phyloP scores from a whole-genome alignment of 2,113 vertebrate species.

The Scortum barcoo region DNA sequence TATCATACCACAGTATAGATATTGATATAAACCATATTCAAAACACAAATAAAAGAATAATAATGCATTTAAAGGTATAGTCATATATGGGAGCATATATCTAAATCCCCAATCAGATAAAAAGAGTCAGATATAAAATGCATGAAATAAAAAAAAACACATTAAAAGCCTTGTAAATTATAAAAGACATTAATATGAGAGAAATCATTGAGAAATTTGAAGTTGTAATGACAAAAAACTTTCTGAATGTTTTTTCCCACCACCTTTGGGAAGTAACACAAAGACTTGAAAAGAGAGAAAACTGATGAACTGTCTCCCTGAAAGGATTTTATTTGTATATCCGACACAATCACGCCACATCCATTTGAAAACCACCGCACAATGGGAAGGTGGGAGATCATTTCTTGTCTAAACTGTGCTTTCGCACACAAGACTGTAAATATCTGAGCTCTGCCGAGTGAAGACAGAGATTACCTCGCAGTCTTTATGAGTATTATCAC shows the following conservation, averaged over 20 bases:
- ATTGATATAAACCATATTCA: no score
- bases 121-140: not conserved
- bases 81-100: no score
- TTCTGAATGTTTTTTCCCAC: not conserved
- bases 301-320: not conserved
- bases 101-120: not conserved
- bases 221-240: not conserved
- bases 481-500: conserved; percentile 40
- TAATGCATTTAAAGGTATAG: no score
- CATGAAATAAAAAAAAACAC: not conserved
- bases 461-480: conserved; percentile 11
- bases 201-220: not conserved
- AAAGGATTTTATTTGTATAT: not conserved
- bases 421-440: conserved; percentile 45
- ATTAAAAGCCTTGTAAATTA: not conserved
- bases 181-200: not conserved
- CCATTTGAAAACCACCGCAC: conserved; percentile 30
- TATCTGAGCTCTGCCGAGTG: conserved; percentile 16
- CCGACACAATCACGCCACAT: not conserved
- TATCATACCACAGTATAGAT: no score
- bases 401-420: conserved; percentile 35
- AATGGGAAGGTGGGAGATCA: conserved; percentile 28
- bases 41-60: no score
- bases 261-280: not conserved
- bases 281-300: not conserved